Evolutionary conservation across 2,888 invertebrate genomes (phyloP).

Genomic region (Rhamnusium bicolor): DNA sequence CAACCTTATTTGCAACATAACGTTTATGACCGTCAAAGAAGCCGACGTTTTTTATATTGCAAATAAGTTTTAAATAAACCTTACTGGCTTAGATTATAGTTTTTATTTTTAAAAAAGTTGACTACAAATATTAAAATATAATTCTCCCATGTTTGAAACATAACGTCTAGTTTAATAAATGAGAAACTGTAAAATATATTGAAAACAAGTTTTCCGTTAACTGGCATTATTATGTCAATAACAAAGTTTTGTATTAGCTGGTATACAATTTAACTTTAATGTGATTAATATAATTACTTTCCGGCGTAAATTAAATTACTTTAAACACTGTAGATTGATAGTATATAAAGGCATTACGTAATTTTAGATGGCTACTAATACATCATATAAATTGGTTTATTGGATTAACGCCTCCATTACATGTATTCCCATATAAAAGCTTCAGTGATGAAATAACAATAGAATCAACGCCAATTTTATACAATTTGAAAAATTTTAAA

Average conservation of each 20-base stretch:
- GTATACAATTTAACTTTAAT: slow-evolving; percentile 22
- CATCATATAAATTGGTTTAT: slow-evolving; percentile 2
- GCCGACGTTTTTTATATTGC: no score
- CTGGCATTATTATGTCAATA: slow-evolving; percentile 3
- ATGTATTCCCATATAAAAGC: not conserved
- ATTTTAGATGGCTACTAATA: not conserved
- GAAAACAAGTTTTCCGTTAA: slow-evolving; percentile 19
- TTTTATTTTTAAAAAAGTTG: no score
- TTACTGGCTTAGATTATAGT: no score
- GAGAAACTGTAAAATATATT: not conserved
- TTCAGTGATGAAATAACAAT: not conserved
- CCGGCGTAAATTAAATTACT: slow-evolving; percentile 15
- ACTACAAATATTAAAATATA: no score
- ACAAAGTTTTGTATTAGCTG: slow-evolving; percentile 1
- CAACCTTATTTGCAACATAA: no score
- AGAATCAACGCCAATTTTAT: no score
- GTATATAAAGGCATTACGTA: not conserved
- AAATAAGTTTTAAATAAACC: no score
- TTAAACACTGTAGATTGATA: not conserved
- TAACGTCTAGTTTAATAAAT: not conserved
- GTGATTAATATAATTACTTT: slow-evolving; percentile 17
- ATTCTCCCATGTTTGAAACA: not conserved
- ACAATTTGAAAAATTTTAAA: no score
- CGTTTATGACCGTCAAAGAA: no score
- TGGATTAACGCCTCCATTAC: slow-evolving; percentile 1